Evolutionary conservation across 2,797 vertebrate species (phyloP).

Genomic region (Notoglanidium macrostoma): DNA sequence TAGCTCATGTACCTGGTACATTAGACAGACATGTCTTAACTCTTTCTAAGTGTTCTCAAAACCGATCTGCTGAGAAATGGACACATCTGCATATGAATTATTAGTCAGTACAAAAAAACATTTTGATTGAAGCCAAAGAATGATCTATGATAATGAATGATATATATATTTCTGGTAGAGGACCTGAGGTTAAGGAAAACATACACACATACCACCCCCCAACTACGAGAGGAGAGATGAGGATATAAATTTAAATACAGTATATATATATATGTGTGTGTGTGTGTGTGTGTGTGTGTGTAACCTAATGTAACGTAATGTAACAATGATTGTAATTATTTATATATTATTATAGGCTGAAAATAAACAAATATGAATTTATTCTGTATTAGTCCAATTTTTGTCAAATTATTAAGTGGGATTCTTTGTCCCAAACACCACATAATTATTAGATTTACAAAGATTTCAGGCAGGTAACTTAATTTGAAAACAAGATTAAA

Average conservation of each 20-base stretch:
- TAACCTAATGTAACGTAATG: too few species aligned
- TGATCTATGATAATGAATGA: too few species aligned
- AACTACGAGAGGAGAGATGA: too few species aligned
- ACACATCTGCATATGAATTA: slow-evolving; percentile 16
- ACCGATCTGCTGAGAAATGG: slow-evolving; percentile 12
- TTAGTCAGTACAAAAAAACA: slow-evolving; percentile 31
- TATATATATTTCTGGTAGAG: too few species aligned
- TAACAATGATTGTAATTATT: too few species aligned
- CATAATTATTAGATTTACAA: neutral
- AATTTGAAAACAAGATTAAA: neutral
- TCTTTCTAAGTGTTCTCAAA: slow-evolving; percentile 36
- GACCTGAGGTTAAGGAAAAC: too few species aligned
- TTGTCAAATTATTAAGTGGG: neutral
- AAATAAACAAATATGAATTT: neutral
- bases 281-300: too few species aligned
- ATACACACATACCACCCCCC: too few species aligned
- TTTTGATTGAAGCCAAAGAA: neutral
- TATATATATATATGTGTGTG: too few species aligned
- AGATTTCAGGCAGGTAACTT: neutral
- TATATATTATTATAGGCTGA: neutral
- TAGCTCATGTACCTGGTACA: slow-evolving; percentile 38
- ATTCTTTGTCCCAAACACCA: neutral
- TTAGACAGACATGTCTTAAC: slow-evolving; percentile 34
- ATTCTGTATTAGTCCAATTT: neutral
- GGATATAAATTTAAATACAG: too few species aligned